Base-by-base conservation (phyloP, 2,113 vertebrate genomes). In the Stercorarius parasiticus region DNA sequence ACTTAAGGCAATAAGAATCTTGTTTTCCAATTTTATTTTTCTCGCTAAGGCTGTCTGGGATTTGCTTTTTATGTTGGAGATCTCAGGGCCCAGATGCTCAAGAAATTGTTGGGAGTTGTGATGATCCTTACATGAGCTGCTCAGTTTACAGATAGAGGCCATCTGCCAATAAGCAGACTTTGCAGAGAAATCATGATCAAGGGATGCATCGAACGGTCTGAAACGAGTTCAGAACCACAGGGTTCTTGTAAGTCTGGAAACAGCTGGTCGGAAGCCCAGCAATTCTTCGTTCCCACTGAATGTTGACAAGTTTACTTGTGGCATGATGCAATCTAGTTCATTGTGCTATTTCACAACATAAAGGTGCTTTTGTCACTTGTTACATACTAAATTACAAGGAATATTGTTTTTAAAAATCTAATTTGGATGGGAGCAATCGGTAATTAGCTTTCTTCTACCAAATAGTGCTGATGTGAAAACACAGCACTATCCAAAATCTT, bases 201-300 rank as follows among this genome's bases (percentile, higher is more conserved):
- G 70, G 67, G 53, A 62, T 72, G 14, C n/a, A 71, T 45, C 0
- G 5, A 76, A 32, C 0, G 0, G 40, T 62, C 52, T 94, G 90
- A 95, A 83, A 88, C 22, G 65, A 59, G 69, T 61, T 90, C 65
- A 86, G 36, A 89, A 49, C 40, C 29, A 15, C n/a, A 74, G 89
- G 62, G 47, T 93, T 96, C 65, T 77, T 91, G 5, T 79, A 64
- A 89, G 21, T 89, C 61, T 94, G 72, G 40, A 61, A 89, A 58
- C 43, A 92, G 49, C 49, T 89, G 43, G 18, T 90, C 78, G 9
- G 66, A 80, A 93, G 25, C 71, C 71, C 40, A 70, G 77, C 55
- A 69, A 69, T 69, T 80, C 36, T 86, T 93, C 0, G 0, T 88
- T 82, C 55, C 50, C 43, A 23, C 71, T 56, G 74, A 78, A 82